phyloP scores from a whole-genome alignment of 2,888 invertebrate species.

The Sepioteuthis lessoniana region DNA sequence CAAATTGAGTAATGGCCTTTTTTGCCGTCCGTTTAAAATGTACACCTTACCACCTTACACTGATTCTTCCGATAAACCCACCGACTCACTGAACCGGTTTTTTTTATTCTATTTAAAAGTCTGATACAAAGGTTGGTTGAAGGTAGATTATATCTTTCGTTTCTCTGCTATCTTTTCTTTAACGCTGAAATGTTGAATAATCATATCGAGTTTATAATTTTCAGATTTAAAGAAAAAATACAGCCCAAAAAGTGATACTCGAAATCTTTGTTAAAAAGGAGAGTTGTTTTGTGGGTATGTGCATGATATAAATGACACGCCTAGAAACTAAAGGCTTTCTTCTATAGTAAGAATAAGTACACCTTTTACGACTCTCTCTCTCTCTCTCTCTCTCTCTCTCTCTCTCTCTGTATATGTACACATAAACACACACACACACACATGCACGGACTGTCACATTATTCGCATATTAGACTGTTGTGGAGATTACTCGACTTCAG shows the following conservation, averaged over 20 bases:
- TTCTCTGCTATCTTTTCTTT: neutral
- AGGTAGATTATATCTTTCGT: neutral
- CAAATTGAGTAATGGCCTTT: neutral
- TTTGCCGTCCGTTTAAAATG: neutral
- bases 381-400: too few species aligned
- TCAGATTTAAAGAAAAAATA: neutral
- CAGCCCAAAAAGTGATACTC: neutral
- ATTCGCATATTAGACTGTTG: conserved; percentile 25
- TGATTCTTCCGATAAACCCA: neutral
- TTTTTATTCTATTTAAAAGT: neutral
- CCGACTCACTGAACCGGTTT: neutral
- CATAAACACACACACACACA: conserved; percentile 49
- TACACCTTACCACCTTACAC: neutral
- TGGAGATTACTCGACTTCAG: neutral
- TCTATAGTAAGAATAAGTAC: neutral
- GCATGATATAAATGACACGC: neutral
- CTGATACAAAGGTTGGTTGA: neutral
- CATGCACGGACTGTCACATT: neutral
- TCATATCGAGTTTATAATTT: neutral
- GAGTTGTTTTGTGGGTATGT: neutral
- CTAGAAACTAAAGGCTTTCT: neutral
- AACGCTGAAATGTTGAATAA: neutral
- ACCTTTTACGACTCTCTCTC: neutral
- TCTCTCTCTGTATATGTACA: conserved; percentile 1
- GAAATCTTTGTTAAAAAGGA: neutral